Evolutionary conservation across 2,113 vertebrate species (phyloP).

Genomic region (Indicator maculatus): DNA sequence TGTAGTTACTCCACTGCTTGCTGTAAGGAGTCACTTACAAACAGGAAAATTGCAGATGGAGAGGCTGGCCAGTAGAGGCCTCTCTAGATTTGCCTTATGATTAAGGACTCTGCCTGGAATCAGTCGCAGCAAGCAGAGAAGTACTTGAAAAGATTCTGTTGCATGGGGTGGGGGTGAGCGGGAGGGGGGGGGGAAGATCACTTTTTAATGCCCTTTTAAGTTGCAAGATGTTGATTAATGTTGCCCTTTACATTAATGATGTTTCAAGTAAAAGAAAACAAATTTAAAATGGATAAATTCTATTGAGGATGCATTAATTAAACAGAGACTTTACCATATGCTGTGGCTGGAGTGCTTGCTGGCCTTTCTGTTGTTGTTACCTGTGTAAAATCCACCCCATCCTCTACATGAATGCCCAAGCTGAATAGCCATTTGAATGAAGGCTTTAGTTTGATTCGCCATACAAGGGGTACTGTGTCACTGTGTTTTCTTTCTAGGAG

Average conservation of each 20-base stretch:
- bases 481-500: slow-evolving; percentile 92
- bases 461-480: slow-evolving; percentile 96
- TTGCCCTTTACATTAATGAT: slow-evolving; percentile 88
- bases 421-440: slow-evolving; percentile 91
- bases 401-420: slow-evolving; percentile 89
- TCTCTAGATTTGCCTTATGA: slow-evolving; percentile 90
- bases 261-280: slow-evolving; percentile 88
- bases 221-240: slow-evolving; percentile 86
- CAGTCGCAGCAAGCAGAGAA: slow-evolving; percentile 60
- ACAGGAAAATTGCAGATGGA: slow-evolving; percentile 63
- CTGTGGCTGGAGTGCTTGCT: slow-evolving; percentile 81
- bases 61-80: slow-evolving; percentile 90
- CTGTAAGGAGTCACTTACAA: slow-evolving; percentile 21
- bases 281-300: slow-evolving; percentile 90
- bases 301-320: slow-evolving; percentile 86
- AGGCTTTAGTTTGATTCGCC: slow-evolving; percentile 89
- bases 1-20: not conserved
- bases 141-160: slow-evolving; percentile 82
- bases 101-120: slow-evolving; percentile 37
- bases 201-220: slow-evolving; percentile 86
- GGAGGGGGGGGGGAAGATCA: slow-evolving; percentile 70
- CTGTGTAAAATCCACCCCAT: slow-evolving; percentile 89
- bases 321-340: slow-evolving; percentile 83
- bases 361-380: slow-evolving; percentile 88
- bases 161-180: not conserved